Conservation (phyloP, 2,888 invertebrate species). For the Ornithoptera priamus region DNA sequence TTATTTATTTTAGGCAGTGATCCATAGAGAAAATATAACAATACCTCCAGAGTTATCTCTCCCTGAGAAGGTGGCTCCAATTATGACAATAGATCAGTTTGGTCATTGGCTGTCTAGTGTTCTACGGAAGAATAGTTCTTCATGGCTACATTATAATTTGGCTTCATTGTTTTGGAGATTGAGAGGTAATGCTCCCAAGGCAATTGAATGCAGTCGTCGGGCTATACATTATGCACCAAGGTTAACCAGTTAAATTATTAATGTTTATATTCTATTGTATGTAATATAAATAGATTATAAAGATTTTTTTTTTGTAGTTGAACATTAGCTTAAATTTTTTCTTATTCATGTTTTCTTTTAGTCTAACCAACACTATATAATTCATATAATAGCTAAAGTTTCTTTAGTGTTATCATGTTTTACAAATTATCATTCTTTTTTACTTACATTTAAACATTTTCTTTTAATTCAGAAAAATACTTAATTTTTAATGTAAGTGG, state of each 20-base stretch:
- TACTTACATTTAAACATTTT: too few relatives aligned
- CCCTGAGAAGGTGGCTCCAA: slow-evolving; percentile 51
- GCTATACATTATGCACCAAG: slow-evolving; percentile 88
- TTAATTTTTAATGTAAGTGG: too few relatives aligned
- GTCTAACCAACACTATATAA: too few relatives aligned
- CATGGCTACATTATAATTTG: slow-evolving; percentile 89
- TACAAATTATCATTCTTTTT: too few relatives aligned
- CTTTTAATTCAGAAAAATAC: too few relatives aligned
- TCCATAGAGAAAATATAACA: slow-evolving; percentile 57
- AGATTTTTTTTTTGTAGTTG: too few relatives aligned
- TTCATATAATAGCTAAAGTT: too few relatives aligned
- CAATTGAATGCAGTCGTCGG: slow-evolving; percentile 88
- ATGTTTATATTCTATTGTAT: neutral
- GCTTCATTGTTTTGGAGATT: slow-evolving; percentile 90
- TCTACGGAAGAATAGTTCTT: slow-evolving; percentile 83
- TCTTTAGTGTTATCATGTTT: too few relatives aligned
- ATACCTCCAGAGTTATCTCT: slow-evolving; percentile 50
- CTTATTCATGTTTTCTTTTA: too few relatives aligned
- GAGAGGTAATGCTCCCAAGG: slow-evolving; percentile 86
- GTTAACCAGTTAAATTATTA: slow-evolving; percentile 53
- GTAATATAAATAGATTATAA: too few relatives aligned
- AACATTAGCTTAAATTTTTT: too few relatives aligned
- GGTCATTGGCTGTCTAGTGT: slow-evolving; percentile 83
- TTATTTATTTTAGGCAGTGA: slow-evolving; percentile 56
- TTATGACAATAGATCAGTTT: slow-evolving; percentile 62